These are phyloP conservation scores for Phengaris arion DNA, from an alignment of 2,888 invertebrate genomes.

Conservation along the genomic window DNA sequence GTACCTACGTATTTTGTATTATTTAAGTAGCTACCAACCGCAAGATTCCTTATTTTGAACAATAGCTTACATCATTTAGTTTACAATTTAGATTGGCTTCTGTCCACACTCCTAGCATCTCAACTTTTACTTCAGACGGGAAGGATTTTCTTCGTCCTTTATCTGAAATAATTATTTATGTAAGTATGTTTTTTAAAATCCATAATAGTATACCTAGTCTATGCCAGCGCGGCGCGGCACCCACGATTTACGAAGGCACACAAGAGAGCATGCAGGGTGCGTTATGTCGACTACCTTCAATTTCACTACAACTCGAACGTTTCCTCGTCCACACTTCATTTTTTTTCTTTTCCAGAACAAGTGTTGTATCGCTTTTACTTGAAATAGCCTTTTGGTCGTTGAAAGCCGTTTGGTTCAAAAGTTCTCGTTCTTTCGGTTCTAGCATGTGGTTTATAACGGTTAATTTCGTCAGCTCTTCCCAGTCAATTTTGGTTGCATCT, in stretches of 20 bases:
- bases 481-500: constrained; percentile 67
- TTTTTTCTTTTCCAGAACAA: constrained; percentile 50
- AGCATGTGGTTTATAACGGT: constrained; percentile 73
- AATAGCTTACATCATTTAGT: constrained; percentile 67
- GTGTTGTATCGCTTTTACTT: constrained; percentile 64
- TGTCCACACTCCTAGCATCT: constrained; percentile 75
- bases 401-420: constrained; percentile 58
- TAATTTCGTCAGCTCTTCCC: constrained; percentile 74
- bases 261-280: too few relatives aligned
- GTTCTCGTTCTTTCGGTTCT: constrained; percentile 69
- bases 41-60: background rate
- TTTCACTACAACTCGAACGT: constrained; percentile 64
- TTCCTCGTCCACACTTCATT: constrained; percentile 52
- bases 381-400: constrained; percentile 55
- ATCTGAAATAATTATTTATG: constrained; percentile 42
- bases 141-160: constrained; percentile 53
- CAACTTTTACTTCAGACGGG: constrained; percentile 61
- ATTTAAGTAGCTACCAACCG: background rate
- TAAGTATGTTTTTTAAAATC: background rate
- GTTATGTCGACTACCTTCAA: constrained; percentile 56
- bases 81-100: constrained; percentile 75
- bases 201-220: too few relatives aligned
- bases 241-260: too few relatives aligned
- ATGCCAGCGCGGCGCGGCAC: too few relatives aligned
- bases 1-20: constrained; percentile 36